phyloP scores from a whole-genome alignment of 92 coral and sea anemone genomes.

The Desmophyllum pertusum region DNA sequence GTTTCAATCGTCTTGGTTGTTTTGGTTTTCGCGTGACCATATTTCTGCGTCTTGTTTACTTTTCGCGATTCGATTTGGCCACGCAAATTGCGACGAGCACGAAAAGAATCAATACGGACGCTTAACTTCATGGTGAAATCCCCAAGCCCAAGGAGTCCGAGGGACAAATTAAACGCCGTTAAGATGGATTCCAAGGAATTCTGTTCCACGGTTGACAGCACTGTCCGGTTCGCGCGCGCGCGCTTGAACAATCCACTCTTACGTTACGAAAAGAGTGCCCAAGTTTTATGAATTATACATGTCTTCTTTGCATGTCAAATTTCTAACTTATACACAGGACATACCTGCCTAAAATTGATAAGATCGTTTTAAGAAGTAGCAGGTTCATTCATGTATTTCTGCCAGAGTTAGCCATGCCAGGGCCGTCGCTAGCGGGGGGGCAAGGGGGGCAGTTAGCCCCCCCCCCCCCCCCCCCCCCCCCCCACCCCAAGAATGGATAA shows the following conservation, averaged over 20 bases:
- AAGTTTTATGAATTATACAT: constrained; percentile 39
- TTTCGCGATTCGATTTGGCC: constrained; percentile 62
- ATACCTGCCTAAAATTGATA: constrained; percentile 29
- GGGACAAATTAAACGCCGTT: background rate
- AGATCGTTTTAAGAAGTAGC: constrained; percentile 21
- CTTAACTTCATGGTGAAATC: constrained; percentile 47
- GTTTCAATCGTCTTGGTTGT: constrained; percentile 7
- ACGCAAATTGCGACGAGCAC: constrained; percentile 52
- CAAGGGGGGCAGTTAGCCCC: no score
- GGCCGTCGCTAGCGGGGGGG: no score
- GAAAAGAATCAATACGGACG: constrained; percentile 29
- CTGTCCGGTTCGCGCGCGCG: constrained; percentile 14
- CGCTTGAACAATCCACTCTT: background rate
- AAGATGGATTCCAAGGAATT: background rate
- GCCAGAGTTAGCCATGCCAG: background rate
- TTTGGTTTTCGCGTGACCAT: constrained; percentile 18
- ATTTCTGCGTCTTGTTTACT: constrained; percentile 34
- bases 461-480: no score
- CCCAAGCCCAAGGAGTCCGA: background rate
- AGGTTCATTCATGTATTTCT: constrained; percentile 20
- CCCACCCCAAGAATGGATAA: no score
- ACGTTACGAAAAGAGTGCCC: constrained; percentile 17
- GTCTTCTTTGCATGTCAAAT: constrained; percentile 14
- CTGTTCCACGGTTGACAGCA: constrained; percentile 19
- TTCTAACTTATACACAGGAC: constrained; percentile 9